Evolutionary conservation across 2,113 vertebrate genomes (phyloP), one percentile per base, ranked within the genome.

Genomic region (Ifrita kowaldi): DNA sequence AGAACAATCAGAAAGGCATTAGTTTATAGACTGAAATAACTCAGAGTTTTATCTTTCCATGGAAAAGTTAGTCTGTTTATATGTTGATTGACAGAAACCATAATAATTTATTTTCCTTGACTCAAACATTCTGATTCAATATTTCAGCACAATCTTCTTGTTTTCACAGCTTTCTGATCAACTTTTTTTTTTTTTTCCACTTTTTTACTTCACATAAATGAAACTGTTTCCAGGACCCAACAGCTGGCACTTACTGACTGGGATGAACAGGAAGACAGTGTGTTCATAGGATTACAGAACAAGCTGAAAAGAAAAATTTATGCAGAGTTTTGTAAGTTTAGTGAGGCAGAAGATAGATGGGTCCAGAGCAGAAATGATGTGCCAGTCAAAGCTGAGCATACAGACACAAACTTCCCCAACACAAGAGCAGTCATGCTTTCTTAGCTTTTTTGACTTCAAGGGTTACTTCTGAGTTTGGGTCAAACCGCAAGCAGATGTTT

Each of bases 321-420:
- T 98, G 98, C 98, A 98, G 95, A 97, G 95, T 98, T 98, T 98
- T 98, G 98, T 98, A 98, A 98, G 97, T 97, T 98, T 98, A 98
- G 97, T 98, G 98, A 98, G 98, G 98, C 98, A 98, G 98, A 98
- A 99, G 99, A 99, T 99, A 98, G 98, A 98, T 98, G 97, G 97
- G 97, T 98, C 84, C 97, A 95, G 69, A 96, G 97, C 96, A 97
- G 97, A 99, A 98, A 98, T 98, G 97, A 98, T 93, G 96, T 98
- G 98, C 98, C 98, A 98, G 93, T 98, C 98, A 98, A 97, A 97
- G 64, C 86, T 95, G 96, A 96, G 84, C 91, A 97, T 92, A 90
- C 46, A 96, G 87, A 86, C 74, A 82, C 62, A 94, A 96, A 89
- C 94, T 90, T 97, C 88, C 84, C 96, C 73, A 95, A 92, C 46